These are phyloP conservation scores for Archivesica marissinica DNA, from an alignment of 1,140 invertebrate genomes.

Conservation along the genomic window DNA sequence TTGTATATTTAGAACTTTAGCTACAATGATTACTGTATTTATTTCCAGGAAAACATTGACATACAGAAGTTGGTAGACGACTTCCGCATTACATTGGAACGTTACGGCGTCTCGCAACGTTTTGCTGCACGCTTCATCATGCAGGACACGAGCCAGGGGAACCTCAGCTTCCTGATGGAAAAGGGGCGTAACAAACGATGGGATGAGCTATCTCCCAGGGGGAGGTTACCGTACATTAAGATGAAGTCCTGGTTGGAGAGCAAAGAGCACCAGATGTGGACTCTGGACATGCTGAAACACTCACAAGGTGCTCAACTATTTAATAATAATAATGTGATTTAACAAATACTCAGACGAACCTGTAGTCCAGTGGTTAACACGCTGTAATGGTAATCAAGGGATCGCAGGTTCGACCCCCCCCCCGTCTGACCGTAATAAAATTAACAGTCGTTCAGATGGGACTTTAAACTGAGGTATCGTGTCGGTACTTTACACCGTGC, in stretches of 20 bases:
- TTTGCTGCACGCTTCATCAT: slow-evolving; percentile 61
- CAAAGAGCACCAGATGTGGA: slow-evolving; percentile 47
- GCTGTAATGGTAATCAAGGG: too few relatives aligned
- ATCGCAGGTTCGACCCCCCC: too few relatives aligned
- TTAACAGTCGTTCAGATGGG: too few relatives aligned
- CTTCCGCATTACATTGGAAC: slow-evolving; percentile 48
- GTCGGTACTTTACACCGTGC: too few relatives aligned
- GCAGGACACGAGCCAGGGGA: slow-evolving; percentile 57
- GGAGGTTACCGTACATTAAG: slow-evolving; percentile 49
- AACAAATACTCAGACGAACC: too few relatives aligned
- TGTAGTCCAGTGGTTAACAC: too few relatives aligned
- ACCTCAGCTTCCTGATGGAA: slow-evolving; percentile 61
- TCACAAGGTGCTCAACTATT: too few relatives aligned
- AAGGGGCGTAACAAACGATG: slow-evolving; percentile 57
- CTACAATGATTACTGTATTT: too few relatives aligned
- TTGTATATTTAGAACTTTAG: too few relatives aligned
- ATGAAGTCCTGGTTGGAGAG: slow-evolving; percentile 57
- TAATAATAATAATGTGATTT: too few relatives aligned
- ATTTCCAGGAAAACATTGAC: slow-evolving; percentile 41
- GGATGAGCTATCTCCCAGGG: slow-evolving; percentile 47
- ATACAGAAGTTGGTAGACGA: slow-evolving; percentile 47
- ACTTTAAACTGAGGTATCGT: too few relatives aligned
- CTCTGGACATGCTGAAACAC: slow-evolving; percentile 52
- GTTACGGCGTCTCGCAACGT: slow-evolving; percentile 54
- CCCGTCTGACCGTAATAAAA: too few relatives aligned